Base-by-base conservation (phyloP, 2,797 vertebrate species). In the Gadopsis bispinosus region DNA sequence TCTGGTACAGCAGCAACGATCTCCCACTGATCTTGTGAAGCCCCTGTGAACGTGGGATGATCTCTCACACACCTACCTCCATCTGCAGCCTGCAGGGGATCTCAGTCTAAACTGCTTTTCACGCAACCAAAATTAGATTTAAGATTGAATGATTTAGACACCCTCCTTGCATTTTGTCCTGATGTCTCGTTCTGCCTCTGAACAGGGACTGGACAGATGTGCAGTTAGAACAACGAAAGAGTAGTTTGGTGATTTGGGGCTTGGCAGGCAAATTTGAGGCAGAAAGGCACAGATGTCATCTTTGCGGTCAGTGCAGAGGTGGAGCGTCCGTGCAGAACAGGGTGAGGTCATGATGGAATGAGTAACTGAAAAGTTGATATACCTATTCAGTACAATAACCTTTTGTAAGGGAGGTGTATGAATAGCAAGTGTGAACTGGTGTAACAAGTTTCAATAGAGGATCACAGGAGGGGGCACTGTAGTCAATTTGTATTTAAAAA, bases 251-350 rank as follows among this genome's bases (percentile, higher is more conserved):
- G 81, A 77, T 78, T 68, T 50, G 41, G 50, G 50, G n/a, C 31
- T 81, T 70, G 73, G 71, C 73, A 81, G 68, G 43, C 47, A 22
- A n/a, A 41, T 74, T 55, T 69, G 48, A 43, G 74, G 74, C 69
- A 62, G 59, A 45, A 39, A 80, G 60, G 59, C 82, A 79, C 87
- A 91, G 85, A 87, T 87, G 70, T 37, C 31, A 0, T 63, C 33
- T 65, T 73, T 37, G 41, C 48, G 72, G 45, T 37, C 37, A 47
- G 69, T 72, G 74, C 79, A 79, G 75, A 77, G 83, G 85, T 87
- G 81, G 74, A 51, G 26, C 56, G 75, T 81, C 60, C 45, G 13
- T 51, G 39, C 47, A 77, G 55, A 74, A 26, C 35, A 83, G 71
- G 77, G 48, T 64, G 63, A 75, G 39, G 69, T 54, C 43, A 64